Base-by-base conservation (phyloP, 2,797 vertebrate species). In the Melanotaenia maccullochi region DNA sequence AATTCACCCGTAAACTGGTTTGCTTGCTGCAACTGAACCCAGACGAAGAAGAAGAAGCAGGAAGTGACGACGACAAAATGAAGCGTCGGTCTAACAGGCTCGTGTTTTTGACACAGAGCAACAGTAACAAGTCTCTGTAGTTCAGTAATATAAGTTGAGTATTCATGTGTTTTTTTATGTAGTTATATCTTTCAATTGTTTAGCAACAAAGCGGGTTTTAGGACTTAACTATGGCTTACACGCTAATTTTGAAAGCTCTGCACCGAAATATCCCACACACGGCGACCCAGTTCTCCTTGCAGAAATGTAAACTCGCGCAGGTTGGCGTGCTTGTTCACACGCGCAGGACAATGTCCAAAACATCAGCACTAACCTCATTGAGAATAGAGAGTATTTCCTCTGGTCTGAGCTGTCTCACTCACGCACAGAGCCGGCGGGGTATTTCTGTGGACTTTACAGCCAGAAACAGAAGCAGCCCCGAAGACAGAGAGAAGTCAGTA, bases 401-500 rank as follows among this genome's bases (percentile, higher is more conserved):
- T 0, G 33, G 14, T 0, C 55, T 78, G 22, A 60, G 69, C 72
- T 76, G 76, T 58, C 35, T 77, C 4, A 0, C 70, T 0, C 77
- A 57, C 22, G 13, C 38, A 1, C 79, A 66, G 32, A 60, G 22
- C 18, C 82, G 71, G 51, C 76, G 89, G 51, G 7, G 7, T 0
- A 2, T 95, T 36, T 84, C 68, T 14, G 36, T 90, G 0, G 68
- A 90, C 61, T 62, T 28, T 8, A 28, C 54, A 0, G 51, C 65
- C 52, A 90, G 89, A 33, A 93, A 78, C 60, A 82, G 83, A 67
- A 85, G 51, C 38, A 83, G 65, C 33, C 76, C 64, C 9, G 81
- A 83, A 60, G 89, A 93, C 1, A 86, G 77, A n/a, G 16, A 71
- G 0, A 86, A 90, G 60, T 90, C 96, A 0, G 80, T 96, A 0